phyloP scores from a whole-genome alignment of 2,113 vertebrate genomes.

The Lates calcarifer region DNA sequence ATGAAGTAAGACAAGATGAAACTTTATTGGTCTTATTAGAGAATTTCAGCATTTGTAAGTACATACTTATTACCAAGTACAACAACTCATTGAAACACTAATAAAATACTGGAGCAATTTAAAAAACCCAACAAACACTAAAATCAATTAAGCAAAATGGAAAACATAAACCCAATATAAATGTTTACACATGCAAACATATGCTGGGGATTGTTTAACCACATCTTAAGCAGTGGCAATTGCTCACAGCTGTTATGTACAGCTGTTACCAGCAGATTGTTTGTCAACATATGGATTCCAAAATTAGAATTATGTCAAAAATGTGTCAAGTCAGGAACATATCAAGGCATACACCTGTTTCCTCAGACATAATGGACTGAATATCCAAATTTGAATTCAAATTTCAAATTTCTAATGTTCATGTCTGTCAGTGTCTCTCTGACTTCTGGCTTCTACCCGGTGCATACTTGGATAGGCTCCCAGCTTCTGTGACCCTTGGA shows the following conservation, averaged over 20 bases:
- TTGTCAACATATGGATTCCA: slow-evolving; percentile 49
- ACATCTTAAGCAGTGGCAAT: slow-evolving; percentile 4
- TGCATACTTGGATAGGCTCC: slow-evolving; percentile 12
- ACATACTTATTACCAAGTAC: too few species aligned
- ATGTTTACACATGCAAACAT: not conserved
- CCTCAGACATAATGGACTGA: not conserved
- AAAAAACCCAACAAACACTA: not conserved
- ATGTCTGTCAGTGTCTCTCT: not conserved
- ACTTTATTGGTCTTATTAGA: too few species aligned
- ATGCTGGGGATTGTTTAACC: not conserved
- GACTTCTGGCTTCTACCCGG: slow-evolving; percentile 5
- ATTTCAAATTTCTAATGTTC: not conserved
- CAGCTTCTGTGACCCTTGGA: not conserved
- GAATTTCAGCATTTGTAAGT: not conserved
- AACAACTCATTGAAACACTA: too few species aligned
- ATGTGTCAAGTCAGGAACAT: not conserved
- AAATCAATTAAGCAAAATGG: not conserved
- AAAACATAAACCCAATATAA: not conserved
- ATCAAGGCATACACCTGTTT: not conserved
- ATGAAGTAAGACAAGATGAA: too few species aligned
- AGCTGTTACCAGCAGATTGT: slow-evolving; percentile 46
- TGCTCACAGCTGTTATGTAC: slow-evolving; percentile 45
- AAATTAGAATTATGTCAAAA: slow-evolving; percentile 23
- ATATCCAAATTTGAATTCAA: slow-evolving; percentile 1
- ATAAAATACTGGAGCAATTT: too few species aligned